Evolutionary conservation across 2,888 invertebrate genomes (phyloP).

Genomic region (Lochmaea crataegi): DNA sequence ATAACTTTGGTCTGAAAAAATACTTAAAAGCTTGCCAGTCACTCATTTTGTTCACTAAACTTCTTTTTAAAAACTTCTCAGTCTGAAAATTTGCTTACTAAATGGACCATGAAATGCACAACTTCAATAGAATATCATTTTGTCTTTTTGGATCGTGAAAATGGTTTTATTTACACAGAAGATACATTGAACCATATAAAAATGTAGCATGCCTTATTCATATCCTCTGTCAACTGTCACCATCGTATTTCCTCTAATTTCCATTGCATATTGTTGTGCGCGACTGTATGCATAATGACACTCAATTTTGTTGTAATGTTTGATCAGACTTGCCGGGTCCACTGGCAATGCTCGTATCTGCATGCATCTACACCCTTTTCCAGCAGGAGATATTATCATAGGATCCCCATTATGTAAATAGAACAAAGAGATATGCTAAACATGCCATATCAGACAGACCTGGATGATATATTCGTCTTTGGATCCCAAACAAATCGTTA

Average conservation of each 20-base stretch:
- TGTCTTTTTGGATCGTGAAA: too few species aligned
- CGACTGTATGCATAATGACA: conserved; percentile 33
- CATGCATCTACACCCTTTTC: conserved; percentile 41
- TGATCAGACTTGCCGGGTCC: conserved; percentile 39
- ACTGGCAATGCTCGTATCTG: conserved; percentile 30
- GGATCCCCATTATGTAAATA: conserved; percentile 49
- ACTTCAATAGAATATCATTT: too few species aligned
- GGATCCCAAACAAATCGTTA: conserved; percentile 37
- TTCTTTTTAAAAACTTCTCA: too few species aligned
- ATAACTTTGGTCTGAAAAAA: too few species aligned
- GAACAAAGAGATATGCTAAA: conserved; percentile 46
- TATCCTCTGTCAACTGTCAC: conserved; percentile 11
- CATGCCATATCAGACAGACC: conserved; percentile 43
- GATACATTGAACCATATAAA: background rate
- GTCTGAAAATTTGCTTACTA: too few species aligned
- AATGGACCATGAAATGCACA: too few species aligned
- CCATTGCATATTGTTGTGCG: conserved; percentile 23
- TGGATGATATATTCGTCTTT: conserved; percentile 40
- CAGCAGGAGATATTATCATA: conserved; percentile 46
- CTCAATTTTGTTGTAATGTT: conserved; percentile 35
- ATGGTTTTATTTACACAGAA: background rate
- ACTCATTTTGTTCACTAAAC: too few species aligned
- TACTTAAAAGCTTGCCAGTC: too few species aligned
- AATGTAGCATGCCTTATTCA: conserved; percentile 13
- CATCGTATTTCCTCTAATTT: conserved; percentile 13